phyloP scores from a whole-genome alignment of 2,797 vertebrate species.

The Melanotaenia maccullochi region DNA sequence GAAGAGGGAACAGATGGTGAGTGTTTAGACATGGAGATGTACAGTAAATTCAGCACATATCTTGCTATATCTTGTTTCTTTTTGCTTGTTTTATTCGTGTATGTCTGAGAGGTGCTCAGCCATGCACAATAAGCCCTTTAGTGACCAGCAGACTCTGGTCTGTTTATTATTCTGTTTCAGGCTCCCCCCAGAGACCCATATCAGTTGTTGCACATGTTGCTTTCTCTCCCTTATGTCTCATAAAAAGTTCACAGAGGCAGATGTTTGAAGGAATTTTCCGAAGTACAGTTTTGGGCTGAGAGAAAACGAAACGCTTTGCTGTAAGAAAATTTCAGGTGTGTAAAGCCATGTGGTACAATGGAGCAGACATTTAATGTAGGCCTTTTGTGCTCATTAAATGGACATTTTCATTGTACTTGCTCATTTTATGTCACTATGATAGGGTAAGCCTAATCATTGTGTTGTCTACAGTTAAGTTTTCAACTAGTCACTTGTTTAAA shows the following conservation, averaged over 20 bases:
- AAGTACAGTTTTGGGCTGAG: slow-evolving; percentile 17
- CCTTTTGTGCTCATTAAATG: no score
- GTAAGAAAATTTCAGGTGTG: slow-evolving; percentile 1
- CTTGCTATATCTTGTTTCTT: slow-evolving; percentile 38
- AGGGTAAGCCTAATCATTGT: no score
- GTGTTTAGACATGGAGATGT: slow-evolving; percentile 24
- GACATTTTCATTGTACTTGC: no score
- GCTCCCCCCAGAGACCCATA: slow-evolving; percentile 56
- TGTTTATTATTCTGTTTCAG: slow-evolving; percentile 78
- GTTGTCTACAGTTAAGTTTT: no score
- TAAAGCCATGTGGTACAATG: background rate
- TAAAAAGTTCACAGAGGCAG: slow-evolving; percentile 61
- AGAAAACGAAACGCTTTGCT: background rate
- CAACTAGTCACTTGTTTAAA: no score
- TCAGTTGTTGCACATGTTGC: slow-evolving; percentile 72
- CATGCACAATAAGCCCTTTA: slow-evolving; percentile 69
- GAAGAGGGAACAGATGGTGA: slow-evolving; percentile 43
- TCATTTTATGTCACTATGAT: no score
- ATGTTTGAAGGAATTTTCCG: slow-evolving; percentile 57
- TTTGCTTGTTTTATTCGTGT: slow-evolving; percentile 59
- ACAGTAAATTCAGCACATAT: slow-evolving; percentile 27
- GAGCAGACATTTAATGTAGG: background rate
- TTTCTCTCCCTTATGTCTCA: slow-evolving; percentile 36
- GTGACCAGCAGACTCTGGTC: slow-evolving; percentile 54
- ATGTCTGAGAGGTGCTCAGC: slow-evolving; percentile 61